These are phyloP conservation scores for Microtus californicus DNA, from an alignment of 2,797 vertebrate genomes.

Conservation along the genomic window DNA sequence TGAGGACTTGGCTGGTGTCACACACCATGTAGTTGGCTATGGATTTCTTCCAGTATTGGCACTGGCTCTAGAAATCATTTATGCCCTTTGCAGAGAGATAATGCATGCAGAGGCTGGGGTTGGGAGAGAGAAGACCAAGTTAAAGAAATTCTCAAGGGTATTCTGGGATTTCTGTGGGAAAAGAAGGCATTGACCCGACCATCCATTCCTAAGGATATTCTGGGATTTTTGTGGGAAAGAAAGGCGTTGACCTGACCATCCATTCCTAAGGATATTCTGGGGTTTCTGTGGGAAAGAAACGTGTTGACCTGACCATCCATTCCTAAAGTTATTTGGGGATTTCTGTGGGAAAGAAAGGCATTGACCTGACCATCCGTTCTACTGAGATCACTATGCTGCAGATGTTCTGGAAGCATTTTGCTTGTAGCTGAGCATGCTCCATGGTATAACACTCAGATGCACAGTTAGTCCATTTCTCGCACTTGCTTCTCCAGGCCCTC, in stretches of 20 bases:
- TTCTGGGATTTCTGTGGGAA: too few species aligned
- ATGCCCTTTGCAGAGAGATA: background rate
- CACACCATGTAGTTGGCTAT: background rate
- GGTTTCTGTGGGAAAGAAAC: too few species aligned
- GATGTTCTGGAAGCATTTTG: too few species aligned
- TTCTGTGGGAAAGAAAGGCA: too few species aligned
- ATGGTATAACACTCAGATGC: accelerated
- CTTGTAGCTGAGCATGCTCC: too few species aligned
- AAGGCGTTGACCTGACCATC: background rate
- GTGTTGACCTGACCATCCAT: too few species aligned
- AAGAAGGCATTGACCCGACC: background rate
- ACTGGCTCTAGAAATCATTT: background rate
- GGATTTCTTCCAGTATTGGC: background rate
- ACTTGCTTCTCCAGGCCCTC: background rate
- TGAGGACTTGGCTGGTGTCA: background rate
- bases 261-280: too few species aligned
- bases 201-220: too few species aligned
- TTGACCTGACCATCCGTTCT: background rate
- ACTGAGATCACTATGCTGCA: background rate
- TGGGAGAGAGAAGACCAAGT: background rate
- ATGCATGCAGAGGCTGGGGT: too few species aligned
- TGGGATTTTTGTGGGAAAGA: too few species aligned
- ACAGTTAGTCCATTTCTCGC: too few species aligned
- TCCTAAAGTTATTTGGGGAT: background rate
- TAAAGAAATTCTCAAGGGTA: background rate